Conservation (phyloP, 1,140 invertebrate species). For the Drosophila pallidifrons region DNA sequence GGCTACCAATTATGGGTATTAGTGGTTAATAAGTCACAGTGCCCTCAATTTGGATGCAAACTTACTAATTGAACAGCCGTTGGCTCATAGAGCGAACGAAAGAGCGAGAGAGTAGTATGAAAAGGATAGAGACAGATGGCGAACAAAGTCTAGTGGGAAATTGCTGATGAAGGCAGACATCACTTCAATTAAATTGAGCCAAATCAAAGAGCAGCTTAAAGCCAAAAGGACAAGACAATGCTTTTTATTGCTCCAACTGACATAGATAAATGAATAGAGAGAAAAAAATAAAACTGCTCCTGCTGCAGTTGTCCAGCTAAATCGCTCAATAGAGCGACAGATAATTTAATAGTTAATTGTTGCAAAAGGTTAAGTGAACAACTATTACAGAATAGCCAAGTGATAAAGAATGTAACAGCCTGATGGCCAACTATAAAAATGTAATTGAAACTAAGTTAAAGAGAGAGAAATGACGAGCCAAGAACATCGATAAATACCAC, state of each 20-base stretch:
- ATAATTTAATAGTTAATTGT: too few relatives aligned
- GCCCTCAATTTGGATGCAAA: slow-evolving; percentile 46
- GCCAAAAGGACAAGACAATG: not conserved
- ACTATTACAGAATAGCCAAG: too few relatives aligned
- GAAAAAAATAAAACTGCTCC: too few relatives aligned
- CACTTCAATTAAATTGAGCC: slow-evolving; percentile 25
- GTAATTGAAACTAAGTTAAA: too few relatives aligned
- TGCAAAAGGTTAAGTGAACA: too few relatives aligned
- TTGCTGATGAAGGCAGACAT: slow-evolving; percentile 20
- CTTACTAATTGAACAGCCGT: slow-evolving; percentile 34
- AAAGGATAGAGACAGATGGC: not conserved
- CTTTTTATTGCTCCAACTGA: not conserved
- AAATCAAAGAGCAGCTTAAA: slow-evolving; percentile 7
- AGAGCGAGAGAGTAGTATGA: not conserved
- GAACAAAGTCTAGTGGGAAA: not conserved
- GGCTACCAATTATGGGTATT: slow-evolving; percentile 49
- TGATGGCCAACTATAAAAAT: too few relatives aligned
- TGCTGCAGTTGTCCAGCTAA: not conserved
- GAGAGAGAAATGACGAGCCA: too few relatives aligned
- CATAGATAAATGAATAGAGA: slow-evolving; percentile 5
- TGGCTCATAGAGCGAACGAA: not conserved
- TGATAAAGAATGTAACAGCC: too few relatives aligned
- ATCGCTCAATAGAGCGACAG: too few relatives aligned
- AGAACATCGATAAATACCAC: too few relatives aligned
- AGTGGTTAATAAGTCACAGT: slow-evolving; percentile 54